Evolutionary conservation across 92 coral and sea anemone genomes (phyloP).

Genomic region (Paramuricea clavata): DNA sequence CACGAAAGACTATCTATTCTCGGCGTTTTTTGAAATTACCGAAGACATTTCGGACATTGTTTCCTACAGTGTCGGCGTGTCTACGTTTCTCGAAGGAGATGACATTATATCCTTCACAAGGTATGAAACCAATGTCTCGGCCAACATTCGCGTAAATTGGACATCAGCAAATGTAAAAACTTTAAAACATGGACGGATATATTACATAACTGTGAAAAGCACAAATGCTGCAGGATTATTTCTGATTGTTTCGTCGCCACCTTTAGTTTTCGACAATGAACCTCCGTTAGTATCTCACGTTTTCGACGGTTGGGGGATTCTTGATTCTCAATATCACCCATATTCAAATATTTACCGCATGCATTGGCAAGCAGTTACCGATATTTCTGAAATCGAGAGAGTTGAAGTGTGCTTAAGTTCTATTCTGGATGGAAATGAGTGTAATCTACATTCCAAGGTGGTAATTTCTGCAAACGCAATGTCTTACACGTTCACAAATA

Average conservation of each 20-base stretch:
- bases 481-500: constrained; percentile 73
- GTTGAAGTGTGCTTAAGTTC: constrained; percentile 81
- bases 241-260: constrained; percentile 72
- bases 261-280: constrained; percentile 80
- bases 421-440: constrained; percentile 37
- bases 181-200: constrained; percentile 72
- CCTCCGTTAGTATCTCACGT: constrained; percentile 76
- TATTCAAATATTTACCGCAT: constrained; percentile 79
- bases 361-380: constrained; percentile 86
- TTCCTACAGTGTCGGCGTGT: constrained; percentile 82
- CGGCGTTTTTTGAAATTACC: constrained; percentile 75
- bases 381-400: constrained; percentile 72
- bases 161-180: constrained; percentile 54
- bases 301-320: constrained; percentile 89
- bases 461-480: constrained; percentile 51
- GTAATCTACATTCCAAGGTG: constrained; percentile 73
- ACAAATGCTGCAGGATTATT: constrained; percentile 84
- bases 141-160: constrained; percentile 81
- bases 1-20: constrained; percentile 44
- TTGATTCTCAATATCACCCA: constrained; percentile 78
- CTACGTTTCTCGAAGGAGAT: constrained; percentile 84
- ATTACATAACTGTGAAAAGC: constrained; percentile 81
- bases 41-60: constrained; percentile 82
- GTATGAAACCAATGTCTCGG: constrained; percentile 34
- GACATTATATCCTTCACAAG: constrained; percentile 67